Conservation (phyloP, 2,797 vertebrate species). For the Anisognathus igniventris region DNA sequence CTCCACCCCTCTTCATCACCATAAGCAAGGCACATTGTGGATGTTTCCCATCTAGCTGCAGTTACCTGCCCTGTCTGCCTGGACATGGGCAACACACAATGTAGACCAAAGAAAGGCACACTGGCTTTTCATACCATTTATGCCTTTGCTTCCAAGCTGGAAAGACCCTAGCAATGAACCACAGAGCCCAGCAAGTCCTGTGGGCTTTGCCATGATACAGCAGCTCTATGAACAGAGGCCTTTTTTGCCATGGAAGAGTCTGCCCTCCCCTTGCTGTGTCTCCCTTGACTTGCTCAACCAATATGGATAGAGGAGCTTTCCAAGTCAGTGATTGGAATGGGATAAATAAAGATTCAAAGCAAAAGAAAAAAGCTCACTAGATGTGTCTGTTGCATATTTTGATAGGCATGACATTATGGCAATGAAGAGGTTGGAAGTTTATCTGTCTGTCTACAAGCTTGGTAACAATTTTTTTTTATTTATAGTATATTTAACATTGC, state of each 20-base stretch:
- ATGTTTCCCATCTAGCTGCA: background rate
- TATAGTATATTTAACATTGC: background rate
- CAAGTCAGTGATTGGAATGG: background rate
- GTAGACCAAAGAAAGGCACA: background rate
- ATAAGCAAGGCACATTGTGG: background rate
- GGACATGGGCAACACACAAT: background rate
- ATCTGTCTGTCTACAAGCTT: background rate
- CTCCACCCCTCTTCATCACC: background rate
- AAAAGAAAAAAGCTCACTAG: background rate
- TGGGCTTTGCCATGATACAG: background rate
- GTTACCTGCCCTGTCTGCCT: background rate
- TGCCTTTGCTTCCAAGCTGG: background rate
- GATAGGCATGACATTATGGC: background rate
- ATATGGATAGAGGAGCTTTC: background rate
- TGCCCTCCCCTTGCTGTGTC: background rate
- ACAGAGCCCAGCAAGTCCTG: background rate
- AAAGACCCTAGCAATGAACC: background rate
- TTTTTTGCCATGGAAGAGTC: background rate
- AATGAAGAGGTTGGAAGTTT: background rate
- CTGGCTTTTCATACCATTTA: background rate
- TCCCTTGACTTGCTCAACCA: background rate
- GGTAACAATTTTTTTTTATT: background rate
- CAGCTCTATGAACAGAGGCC: background rate
- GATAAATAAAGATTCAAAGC: background rate
- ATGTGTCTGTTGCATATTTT: background rate